Percentiles rank a stretch among this genome's conserved stretches.
Conservation (phyloP, 2,113 vertebrate genomes). For the Chauna torquata region DNA sequence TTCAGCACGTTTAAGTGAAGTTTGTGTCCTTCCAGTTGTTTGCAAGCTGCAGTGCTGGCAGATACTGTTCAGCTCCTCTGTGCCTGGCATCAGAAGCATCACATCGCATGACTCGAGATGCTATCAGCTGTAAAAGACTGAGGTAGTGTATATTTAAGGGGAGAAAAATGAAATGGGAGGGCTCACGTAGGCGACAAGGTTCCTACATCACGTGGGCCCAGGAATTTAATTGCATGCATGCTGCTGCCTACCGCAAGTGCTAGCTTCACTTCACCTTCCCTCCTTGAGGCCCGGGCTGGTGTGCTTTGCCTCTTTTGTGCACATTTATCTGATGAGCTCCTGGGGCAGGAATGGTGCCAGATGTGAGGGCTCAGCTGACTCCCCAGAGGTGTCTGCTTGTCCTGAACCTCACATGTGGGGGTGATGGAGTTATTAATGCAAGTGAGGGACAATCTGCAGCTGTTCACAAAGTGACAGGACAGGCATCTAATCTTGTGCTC, state of each 20-base stretch:
- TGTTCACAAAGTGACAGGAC: background rate
- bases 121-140: constrained; percentile 42
- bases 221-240: background rate
- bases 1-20: background rate
- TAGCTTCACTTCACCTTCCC: background rate
- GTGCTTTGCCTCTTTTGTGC: background rate
- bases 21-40: constrained; percentile 35
- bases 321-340: background rate
- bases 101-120: background rate
- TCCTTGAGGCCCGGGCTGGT: background rate
- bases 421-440: background rate
- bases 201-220: background rate
- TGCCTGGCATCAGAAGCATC: background rate
- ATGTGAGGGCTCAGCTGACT: background rate
- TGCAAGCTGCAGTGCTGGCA: constrained; percentile 20
- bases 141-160: background rate
- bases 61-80: background rate
- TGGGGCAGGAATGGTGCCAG: background rate
- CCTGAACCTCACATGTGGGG: background rate
- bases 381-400: background rate
- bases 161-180: background rate
- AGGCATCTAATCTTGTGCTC: background rate
- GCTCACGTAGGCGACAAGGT: background rate
- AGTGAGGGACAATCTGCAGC: background rate
- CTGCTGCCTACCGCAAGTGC: background rate